Conservation (phyloP, 2,113 vertebrate genomes). For the Passer domesticus region DNA sequence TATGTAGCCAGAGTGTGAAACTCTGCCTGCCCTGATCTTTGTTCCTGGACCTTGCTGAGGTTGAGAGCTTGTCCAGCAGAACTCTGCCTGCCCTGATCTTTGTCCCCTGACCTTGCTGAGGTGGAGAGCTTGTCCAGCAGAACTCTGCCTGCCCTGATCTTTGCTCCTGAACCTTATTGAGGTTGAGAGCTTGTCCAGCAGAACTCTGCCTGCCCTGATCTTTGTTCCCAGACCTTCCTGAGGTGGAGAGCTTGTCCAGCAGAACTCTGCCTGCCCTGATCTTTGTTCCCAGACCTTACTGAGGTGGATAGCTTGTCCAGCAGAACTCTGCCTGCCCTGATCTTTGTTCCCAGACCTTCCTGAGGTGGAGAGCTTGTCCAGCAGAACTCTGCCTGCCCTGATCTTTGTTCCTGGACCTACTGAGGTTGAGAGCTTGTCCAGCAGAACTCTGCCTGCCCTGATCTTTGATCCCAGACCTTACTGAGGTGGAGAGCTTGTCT, state of each 20-base stretch:
- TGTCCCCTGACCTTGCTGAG: too few relatives aligned
- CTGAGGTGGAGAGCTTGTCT: background rate
- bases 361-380: background rate
- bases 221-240: background rate
- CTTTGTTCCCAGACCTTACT: too few relatives aligned
- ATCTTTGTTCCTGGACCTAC: too few relatives aligned
- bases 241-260: background rate
- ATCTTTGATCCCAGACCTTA: background rate
- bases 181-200: background rate
- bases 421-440: too few relatives aligned
- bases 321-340: rapidly evolving
- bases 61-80: background rate
- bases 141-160: background rate
- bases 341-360: background rate
- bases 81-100: too few relatives aligned
- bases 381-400: too few relatives aligned
- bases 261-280: too few relatives aligned
- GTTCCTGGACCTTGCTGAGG: background rate
- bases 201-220: background rate
- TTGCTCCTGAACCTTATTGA: background rate
- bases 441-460: background rate
- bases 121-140: too few relatives aligned
- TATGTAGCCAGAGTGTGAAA: background rate
- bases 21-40: background rate
- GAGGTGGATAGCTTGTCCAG: too few relatives aligned